Base-by-base conservation (phyloP, 1,140 invertebrate species). In the Nixonia krombeini region DNA sequence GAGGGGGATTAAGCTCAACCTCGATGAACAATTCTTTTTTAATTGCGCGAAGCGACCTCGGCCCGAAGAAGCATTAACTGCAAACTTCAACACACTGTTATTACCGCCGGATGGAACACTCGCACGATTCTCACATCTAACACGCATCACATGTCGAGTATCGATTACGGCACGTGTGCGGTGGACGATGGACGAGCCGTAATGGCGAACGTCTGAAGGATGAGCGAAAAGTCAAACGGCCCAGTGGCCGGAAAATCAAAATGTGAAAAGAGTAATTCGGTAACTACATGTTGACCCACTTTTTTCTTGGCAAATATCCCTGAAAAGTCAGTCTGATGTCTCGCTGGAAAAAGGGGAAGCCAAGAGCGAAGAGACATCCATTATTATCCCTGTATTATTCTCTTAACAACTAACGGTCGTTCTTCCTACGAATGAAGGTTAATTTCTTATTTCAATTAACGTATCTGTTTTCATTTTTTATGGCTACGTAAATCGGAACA, bases 1-100 rank as follows among this genome's bases (percentile, higher is more conserved):
- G 6, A 21, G 12, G 38, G 37, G 46, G 10, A 58, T 58, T 50
- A 58, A 40, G 15, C 17, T 29, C 55, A 29, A 62, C 49, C 49
- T 62, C 56, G 15, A 49, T 62, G 45, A 47, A 47, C 42, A 42
- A 49, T 52, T 61, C 47, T 47, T 62, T 62, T 62, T 62, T 62
- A 53, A 62, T 62, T 62, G 50, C 44, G 23, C 50, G 29, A 44
- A 53, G 44, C 28, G 12, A 21, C 29, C 31, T 41, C 29, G 25
- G 35, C 8, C 8, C 13, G 23, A 18, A 26, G 42, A 50, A 42
- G 47, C 42, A n/a, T 52, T 35, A 7, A 37, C 16, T 61, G 31
- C 23, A n/a, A 53, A 55, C 37, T 53, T 49, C 37, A 21, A n/a
- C 33, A 18, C 45, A 12, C 44, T 18, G 45, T 49, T 41, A 62